These are phyloP conservation scores for Ibidorhyncha struthersii DNA, from an alignment of 2,113 vertebrate species.

Conservation along the genomic window DNA sequence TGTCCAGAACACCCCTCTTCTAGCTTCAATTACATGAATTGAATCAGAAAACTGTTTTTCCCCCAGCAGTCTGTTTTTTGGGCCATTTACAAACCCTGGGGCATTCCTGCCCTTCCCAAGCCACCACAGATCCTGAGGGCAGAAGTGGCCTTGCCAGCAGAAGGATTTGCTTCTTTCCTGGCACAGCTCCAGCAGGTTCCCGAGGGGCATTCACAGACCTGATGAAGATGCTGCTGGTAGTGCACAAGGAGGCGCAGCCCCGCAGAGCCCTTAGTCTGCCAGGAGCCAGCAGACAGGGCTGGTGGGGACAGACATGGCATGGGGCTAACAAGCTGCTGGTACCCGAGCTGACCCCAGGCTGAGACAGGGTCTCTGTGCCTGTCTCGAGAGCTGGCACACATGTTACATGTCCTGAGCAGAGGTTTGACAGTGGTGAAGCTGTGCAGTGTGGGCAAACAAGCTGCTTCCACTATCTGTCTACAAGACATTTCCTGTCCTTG, in stretches of 20 bases:
- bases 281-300: background rate
- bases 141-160: accelerated
- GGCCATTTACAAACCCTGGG: background rate
- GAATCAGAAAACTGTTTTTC: background rate
- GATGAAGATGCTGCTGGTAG: too few relatives aligned
- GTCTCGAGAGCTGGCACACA: accelerated
- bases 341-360: background rate
- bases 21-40: background rate
- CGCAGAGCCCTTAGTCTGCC: background rate
- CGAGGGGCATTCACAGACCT: background rate
- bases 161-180: background rate
- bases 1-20: background rate
- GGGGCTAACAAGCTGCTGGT: background rate
- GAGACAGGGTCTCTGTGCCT: background rate
- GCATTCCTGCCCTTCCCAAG: background rate
- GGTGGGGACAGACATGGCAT: accelerated
- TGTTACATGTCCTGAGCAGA: background rate
- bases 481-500: background rate
- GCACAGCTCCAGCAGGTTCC: background rate
- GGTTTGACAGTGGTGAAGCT: background rate
- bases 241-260: accelerated
- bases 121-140: background rate
- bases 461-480: background rate
- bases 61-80: background rate
- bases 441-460: background rate